Percentiles rank a stretch among this genome's conserved stretches.
phyloP scores from a whole-genome alignment of 2,797 vertebrate species.

The Vespertilio murinus region DNA sequence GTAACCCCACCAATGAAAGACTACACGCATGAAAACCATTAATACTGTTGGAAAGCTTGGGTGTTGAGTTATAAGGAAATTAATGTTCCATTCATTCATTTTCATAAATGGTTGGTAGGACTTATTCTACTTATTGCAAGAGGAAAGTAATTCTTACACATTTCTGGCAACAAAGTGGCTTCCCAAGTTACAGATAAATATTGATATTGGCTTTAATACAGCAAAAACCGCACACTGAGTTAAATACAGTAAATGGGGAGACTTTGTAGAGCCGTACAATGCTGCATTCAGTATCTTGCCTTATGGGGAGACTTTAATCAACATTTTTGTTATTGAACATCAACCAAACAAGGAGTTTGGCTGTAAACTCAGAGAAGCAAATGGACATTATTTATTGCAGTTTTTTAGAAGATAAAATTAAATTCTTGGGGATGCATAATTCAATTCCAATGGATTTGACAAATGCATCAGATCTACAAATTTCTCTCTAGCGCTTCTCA shows the following conservation, averaged over 20 bases:
- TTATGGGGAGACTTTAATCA: slow-evolving; percentile 30
- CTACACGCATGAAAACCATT: slow-evolving; percentile 33
- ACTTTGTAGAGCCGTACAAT: slow-evolving; percentile 65
- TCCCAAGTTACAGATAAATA: slow-evolving; percentile 80
- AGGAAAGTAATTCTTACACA: slow-evolving; percentile 73
- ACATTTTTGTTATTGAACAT: slow-evolving; percentile 26
- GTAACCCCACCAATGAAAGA: background rate
- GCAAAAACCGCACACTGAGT: slow-evolving; percentile 26
- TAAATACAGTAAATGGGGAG: slow-evolving; percentile 61
- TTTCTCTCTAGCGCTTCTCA: background rate
- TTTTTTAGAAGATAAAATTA: slow-evolving; percentile 22
- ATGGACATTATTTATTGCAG: background rate
- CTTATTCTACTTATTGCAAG: slow-evolving; percentile 73
- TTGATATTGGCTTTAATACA: slow-evolving; percentile 80
- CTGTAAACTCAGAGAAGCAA: background rate
- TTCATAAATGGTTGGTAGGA: slow-evolving; percentile 75
- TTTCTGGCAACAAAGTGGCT: slow-evolving; percentile 77
- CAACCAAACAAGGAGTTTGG: background rate
- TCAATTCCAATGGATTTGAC: background rate
- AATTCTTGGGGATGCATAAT: background rate
- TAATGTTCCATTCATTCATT: slow-evolving; percentile 79
- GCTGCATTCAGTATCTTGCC: slow-evolving; percentile 43
- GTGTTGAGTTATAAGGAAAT: slow-evolving; percentile 54
- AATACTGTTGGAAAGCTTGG: slow-evolving; percentile 37
- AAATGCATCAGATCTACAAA: background rate